Conservation (phyloP, 1,140 invertebrate genomes). For the Solenopsis fugax region DNA sequence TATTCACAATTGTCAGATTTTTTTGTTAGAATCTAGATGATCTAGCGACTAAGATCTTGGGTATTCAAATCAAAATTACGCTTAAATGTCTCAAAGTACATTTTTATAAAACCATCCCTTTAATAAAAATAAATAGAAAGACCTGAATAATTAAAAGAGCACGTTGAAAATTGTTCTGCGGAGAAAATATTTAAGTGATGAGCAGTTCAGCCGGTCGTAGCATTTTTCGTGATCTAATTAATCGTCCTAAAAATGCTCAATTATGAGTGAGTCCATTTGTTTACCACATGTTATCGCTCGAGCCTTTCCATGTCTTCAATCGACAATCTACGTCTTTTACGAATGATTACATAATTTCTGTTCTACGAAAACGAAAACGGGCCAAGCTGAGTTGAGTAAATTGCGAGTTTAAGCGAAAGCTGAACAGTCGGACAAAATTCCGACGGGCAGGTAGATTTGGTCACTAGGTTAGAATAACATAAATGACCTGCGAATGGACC, state of each 20-base stretch:
- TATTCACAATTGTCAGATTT: background rate
- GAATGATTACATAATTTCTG: slow-evolving; percentile 17
- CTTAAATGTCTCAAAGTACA: background rate
- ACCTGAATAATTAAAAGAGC: background rate
- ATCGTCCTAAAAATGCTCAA: background rate
- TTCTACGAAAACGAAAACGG: no score
- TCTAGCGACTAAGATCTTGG: background rate
- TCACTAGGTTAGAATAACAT: background rate
- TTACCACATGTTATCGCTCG: background rate
- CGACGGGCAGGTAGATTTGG: slow-evolving; percentile 64
- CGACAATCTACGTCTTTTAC: slow-evolving; percentile 3
- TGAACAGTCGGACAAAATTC: background rate
- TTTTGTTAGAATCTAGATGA: background rate
- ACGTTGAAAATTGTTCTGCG: background rate
- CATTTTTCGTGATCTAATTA: background rate
- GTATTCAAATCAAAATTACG: background rate
- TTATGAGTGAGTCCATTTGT: background rate
- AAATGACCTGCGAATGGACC: background rate
- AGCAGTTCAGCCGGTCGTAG: background rate
- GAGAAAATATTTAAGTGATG: background rate
- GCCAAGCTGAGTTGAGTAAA: background rate
- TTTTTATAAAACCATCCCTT: background rate
- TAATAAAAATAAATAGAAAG: background rate
- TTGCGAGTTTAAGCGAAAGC: background rate
- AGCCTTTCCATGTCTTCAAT: background rate